Evolutionary conservation across 23 tunicate genomes (phyloP).

Genomic region (Trididemnum clinides): DNA sequence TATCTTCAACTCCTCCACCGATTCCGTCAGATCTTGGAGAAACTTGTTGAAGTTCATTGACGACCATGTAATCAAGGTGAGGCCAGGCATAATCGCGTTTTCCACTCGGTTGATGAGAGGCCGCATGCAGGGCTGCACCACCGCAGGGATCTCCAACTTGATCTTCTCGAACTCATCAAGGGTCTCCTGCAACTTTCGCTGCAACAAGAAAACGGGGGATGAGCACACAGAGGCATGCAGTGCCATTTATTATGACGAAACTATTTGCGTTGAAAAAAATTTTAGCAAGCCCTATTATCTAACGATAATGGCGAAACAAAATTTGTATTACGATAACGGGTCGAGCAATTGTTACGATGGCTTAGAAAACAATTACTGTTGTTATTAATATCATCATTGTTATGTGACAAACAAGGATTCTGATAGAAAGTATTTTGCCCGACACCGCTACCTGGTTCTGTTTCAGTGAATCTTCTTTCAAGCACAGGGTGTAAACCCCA

Average conservation of each 20-base stretch:
- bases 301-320: no score
- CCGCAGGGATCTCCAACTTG: constrained; percentile 37
- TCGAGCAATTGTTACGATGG: no score
- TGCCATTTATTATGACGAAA: no score
- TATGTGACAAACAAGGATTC: no score
- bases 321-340: no score
- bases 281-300: no score
- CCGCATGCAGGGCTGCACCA: constrained; percentile 66
- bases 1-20: constrained; percentile 48
- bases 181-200: constrained; percentile 58
- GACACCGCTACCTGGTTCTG: constrained; percentile 41
- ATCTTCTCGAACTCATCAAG: constrained; percentile 64
- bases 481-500: constrained; percentile 52
- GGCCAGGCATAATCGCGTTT: constrained; percentile 68
- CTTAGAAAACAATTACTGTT: no score
- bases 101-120: constrained; percentile 69
- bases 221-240: no score
- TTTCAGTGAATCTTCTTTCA: constrained; percentile 58
- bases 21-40: constrained; percentile 30
- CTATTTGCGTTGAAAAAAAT: no score
- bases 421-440: no score
- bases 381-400: no score
- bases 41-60: constrained; percentile 76
- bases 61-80: constrained; percentile 75
- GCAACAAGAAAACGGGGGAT: neutral